Base-by-base conservation (phyloP, 2,797 vertebrate genomes). In the Benthosema pterotum region DNA sequence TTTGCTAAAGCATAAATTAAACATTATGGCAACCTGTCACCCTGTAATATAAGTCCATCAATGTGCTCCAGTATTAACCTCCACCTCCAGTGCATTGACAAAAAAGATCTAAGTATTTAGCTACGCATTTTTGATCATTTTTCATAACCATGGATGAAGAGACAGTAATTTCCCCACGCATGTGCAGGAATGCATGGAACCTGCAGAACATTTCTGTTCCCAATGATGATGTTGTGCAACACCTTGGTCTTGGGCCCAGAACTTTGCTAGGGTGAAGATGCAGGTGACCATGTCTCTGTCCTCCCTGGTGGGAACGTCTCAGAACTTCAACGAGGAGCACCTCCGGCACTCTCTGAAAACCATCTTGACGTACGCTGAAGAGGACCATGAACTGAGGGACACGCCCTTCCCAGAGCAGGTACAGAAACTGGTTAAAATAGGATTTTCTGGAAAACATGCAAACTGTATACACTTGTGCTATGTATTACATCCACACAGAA, bases 201-300 rank as follows among this genome's bases (percentile, higher is more conserved):
- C 6, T 56, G 6, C 18, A 57, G 56, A 25, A 13, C 16, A 48
- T 11, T 2, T 9, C 3, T 50, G 6, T 43, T 11, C 5, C 25
- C 11, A 51, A 51, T 48, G 12, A 3, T 48, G 5, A 22, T 56
- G 32, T 38, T 15, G 38, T 1, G 17, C 11, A 42, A 14, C 48
- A 42, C 2, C n/a, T 0, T 60, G 54, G 11, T 16, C 8, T 49
- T 54, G 28, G 4, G 8, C 19, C 0, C 85, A 97, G 96, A 97
- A 96, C 88, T 97, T 97, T 72, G 96, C 96, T 0, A 92, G 96
- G 15, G 96, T 97, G 60, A 97, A 97, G 92, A 96, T 97, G 96
- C 95, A 97, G 70, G 95, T 97, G 59, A 97, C 96, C 47, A 97
- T 97, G 95, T 97, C 96, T 0, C 89, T 97, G 50, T 97, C 96